Conservation (phyloP, 2,797 vertebrate species). For the Malacoraja senta region DNA sequence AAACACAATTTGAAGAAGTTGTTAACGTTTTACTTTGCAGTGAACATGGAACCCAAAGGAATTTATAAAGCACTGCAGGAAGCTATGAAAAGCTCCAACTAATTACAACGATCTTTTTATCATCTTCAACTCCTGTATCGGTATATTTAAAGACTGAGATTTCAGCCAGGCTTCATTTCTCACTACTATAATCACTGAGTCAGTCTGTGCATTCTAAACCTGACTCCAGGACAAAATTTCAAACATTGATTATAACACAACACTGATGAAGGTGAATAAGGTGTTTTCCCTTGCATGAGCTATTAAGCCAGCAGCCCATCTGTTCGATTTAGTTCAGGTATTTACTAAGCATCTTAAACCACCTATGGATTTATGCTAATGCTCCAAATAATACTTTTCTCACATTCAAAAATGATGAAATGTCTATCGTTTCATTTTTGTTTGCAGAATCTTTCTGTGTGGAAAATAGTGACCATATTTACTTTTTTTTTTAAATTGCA, state of each 20-base stretch:
- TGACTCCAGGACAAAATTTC: neutral
- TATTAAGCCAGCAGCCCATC: neutral
- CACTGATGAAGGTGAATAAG: neutral
- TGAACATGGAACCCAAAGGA: neutral
- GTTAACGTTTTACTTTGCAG: neutral
- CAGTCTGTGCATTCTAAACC: too few relatives aligned
- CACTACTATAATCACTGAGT: neutral
- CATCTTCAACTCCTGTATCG: neutral
- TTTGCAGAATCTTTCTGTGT: neutral
- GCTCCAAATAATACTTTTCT: neutral
- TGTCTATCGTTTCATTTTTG: neutral
- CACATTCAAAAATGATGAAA: neutral
- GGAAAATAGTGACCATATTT: neutral
- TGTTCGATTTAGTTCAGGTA: neutral
- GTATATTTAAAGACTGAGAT: neutral
- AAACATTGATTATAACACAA: neutral
- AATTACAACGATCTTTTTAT: too few relatives aligned
- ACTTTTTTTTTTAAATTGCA: neutral
- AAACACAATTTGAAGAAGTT: neutral
- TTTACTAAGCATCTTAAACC: neutral
- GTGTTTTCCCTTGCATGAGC: neutral
- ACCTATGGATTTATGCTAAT: neutral
- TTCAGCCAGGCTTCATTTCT: neutral
- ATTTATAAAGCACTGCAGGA: neutral
- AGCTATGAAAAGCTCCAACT: too few relatives aligned